These are phyloP conservation scores for Raja brachyura DNA, from an alignment of 2,113 vertebrate genomes.

Conservation along the genomic window DNA sequence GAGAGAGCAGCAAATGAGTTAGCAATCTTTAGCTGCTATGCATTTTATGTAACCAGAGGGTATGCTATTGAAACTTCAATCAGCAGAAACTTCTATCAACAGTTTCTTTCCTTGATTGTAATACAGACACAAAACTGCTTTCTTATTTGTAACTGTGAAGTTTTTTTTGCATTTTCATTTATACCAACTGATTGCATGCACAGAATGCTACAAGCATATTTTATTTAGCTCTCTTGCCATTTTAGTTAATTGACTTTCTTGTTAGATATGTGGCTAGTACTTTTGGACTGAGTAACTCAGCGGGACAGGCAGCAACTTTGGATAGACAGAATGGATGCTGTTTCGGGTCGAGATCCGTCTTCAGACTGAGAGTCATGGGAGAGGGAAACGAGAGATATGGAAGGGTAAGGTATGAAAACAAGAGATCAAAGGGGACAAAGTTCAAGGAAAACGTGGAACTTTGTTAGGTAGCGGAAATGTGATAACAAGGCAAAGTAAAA, in stretches of 20 bases:
- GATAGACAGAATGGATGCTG: no score
- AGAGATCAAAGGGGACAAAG: no score
- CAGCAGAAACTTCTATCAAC: neutral
- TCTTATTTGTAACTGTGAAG: no score
- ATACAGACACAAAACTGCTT: neutral
- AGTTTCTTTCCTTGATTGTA: neutral
- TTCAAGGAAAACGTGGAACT: no score
- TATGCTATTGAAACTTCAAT: neutral
- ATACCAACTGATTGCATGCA: neutral
- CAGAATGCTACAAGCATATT: neutral
- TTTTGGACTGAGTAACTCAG: neutral
- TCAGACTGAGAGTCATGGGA: no score
- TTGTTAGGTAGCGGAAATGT: no score
- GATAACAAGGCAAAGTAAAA: no score
- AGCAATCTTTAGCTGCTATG: neutral
- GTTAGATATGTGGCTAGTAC: neutral
- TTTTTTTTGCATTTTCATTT: no score
- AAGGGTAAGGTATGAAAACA: no score
- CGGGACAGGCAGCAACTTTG: no score
- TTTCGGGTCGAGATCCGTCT: no score
- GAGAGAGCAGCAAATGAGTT: neutral
- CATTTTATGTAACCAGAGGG: neutral
- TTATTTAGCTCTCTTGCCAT: neutral
- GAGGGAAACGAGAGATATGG: no score
- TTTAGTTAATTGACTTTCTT: neutral